Conservation (phyloP, 2,113 vertebrate species). For the Oceanodroma tethys region DNA sequence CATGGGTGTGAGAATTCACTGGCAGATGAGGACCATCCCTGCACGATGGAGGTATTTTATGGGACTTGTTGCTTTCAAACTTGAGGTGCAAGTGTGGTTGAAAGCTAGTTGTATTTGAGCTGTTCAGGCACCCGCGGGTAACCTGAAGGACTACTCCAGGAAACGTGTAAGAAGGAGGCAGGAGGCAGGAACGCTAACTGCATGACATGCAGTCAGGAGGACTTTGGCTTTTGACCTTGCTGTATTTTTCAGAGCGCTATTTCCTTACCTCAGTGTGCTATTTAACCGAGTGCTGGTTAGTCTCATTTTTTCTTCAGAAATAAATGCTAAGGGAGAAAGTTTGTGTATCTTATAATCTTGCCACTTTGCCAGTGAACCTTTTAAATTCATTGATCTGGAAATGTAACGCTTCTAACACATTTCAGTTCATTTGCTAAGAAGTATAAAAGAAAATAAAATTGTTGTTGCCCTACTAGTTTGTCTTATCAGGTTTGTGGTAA, state of each 20-base stretch:
- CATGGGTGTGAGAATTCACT: background rate
- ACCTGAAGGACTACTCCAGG: background rate
- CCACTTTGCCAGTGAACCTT: background rate
- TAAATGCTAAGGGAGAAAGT: background rate
- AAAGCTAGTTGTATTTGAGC: background rate
- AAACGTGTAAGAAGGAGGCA: background rate
- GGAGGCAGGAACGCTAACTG: background rate
- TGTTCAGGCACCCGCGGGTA: background rate
- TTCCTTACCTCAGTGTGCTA: background rate
- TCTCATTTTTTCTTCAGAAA: background rate
- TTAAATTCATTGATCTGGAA: background rate
- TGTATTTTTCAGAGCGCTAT: background rate
- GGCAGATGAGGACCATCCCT: conserved; percentile 15
- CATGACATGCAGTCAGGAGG: background rate
- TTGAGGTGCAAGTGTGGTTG: background rate
- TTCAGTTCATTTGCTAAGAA: background rate
- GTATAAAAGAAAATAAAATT: background rate
- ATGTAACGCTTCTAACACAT: background rate
- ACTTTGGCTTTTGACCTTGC: conserved; percentile 46
- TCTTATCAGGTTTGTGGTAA: background rate
- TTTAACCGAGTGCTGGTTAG: background rate
- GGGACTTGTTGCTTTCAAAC: background rate
- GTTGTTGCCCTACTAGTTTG: background rate
- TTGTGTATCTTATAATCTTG: background rate
- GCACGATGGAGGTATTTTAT: conserved; percentile 29